Percentiles rank a stretch among this genome's conserved stretches.
These are phyloP conservation scores for Psittacula echo DNA, from an alignment of 2,797 vertebrate species.

Conservation along the genomic window DNA sequence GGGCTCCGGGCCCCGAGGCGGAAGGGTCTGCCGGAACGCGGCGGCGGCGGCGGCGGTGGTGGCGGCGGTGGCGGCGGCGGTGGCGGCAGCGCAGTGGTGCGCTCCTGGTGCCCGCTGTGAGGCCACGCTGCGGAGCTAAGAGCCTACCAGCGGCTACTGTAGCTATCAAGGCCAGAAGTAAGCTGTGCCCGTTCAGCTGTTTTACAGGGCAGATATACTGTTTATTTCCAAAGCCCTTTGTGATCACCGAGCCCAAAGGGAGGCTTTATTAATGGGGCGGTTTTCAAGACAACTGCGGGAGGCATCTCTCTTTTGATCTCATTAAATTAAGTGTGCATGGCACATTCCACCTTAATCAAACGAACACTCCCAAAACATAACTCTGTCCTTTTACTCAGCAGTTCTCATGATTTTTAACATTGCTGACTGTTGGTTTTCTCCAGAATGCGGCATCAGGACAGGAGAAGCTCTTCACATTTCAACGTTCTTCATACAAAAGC, in stretches of 20 bases:
- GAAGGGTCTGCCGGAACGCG: not conserved
- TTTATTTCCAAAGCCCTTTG: not conserved
- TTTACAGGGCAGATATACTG: not conserved
- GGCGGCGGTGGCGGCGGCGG: not conserved
- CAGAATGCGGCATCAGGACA: not conserved
- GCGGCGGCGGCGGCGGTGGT: not conserved
- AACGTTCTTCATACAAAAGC: not conserved
- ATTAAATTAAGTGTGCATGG: not conserved
- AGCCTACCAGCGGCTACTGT: not conserved
- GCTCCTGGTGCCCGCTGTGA: not conserved
- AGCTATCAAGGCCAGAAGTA: not conserved
- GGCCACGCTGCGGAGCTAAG: not conserved
- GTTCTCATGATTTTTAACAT: not conserved
- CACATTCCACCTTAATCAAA: slow-evolving; percentile 52
- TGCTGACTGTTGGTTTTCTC: not conserved
- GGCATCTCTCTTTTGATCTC: not conserved
- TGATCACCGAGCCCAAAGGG: not conserved
- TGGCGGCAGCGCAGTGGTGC: not conserved
- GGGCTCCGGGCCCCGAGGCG: not conserved
- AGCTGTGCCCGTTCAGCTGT: not conserved
- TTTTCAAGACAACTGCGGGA: not conserved
- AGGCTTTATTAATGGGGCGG: not conserved
- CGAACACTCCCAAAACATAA: slow-evolving; percentile 31
- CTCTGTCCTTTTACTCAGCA: not conserved
- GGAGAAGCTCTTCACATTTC: not conserved